phyloP scores from a whole-genome alignment of 2,888 invertebrate genomes.

The Harpagoxenus sublaevis region DNA sequence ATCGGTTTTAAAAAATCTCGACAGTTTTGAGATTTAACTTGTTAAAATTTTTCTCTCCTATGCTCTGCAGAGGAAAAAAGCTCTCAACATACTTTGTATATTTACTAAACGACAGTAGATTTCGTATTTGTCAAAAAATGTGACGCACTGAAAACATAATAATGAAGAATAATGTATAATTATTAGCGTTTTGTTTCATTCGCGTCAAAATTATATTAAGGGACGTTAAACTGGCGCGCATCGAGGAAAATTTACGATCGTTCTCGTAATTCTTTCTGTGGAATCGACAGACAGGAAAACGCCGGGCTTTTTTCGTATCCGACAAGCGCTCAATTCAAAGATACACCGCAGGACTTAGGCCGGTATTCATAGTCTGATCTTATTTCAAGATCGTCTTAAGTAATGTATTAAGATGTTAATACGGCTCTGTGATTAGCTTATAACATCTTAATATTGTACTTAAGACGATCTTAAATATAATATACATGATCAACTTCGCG shows the following conservation, averaged over 20 bases:
- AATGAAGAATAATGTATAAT: background rate
- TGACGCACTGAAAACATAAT: background rate
- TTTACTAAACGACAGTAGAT: background rate
- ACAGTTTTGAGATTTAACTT: background rate
- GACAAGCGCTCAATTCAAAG: conserved; percentile 2
- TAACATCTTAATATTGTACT: no score
- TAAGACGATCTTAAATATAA: no score
- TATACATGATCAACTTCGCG: background rate
- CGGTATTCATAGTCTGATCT: conserved; percentile 32
- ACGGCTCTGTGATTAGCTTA: no score
- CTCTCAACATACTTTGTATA: background rate
- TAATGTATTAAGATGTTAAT: no score
- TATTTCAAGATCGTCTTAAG: no score
- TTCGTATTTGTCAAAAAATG: background rate
- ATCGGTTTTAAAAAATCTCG: background rate
- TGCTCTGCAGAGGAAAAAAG: background rate
- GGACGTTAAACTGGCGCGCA: background rate
- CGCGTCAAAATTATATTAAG: background rate
- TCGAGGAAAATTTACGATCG: background rate
- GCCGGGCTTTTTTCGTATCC: background rate
- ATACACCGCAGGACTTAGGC: background rate
- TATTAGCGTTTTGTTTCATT: background rate
- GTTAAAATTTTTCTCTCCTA: background rate
- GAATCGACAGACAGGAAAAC: background rate
- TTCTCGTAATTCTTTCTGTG: background rate